Evolutionary conservation across 2,888 invertebrate species (phyloP), one percentile per base, ranked within the genome.

Genomic region (Phaonia tiefii): DNA sequence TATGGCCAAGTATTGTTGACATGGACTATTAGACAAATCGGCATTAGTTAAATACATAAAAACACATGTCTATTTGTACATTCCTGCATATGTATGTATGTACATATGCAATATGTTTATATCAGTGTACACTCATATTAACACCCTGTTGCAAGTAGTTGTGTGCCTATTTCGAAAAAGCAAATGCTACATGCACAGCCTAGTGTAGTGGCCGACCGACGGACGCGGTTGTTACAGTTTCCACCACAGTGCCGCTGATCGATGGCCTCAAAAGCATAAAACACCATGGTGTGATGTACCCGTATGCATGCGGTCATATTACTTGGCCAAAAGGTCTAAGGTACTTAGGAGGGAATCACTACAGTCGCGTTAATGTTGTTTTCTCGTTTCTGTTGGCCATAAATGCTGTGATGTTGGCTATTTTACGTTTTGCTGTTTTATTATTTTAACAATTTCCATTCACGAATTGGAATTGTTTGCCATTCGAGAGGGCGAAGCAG

Each of bases 331-430:
- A 78, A 75, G 78, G 81, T 78, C 81, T 78, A 73, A 81, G 75
- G 78, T 81, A 75, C 81, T 81, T 81, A 81, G 75, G 69, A 81
- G 75, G 69, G 81, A 81, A 81, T 81, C 81, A 81, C 81, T 81
- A 81, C 81, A 26, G 17, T 76, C 49, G 58, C 42, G 15, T 49
- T 67, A 67, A 31, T 60, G 44, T 69, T 46, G 25, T 42, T 49
- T 10, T 20, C 20, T 44, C 58, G 26, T 31, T 74, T n/a, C 58
- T 72, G 26, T 67, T 49, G 58, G 63, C 13, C 51, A 69, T 42
- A 72, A 75, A 51, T 31, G 44, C 15, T 46, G 44, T 70, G 58
- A 71, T 44, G 54, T 31, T 8, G 31, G 31, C 8, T 31, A 31
- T 31, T 31, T 31, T 31, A 8, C 31, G n/a, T n/a, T n/a, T n/a